Conservation (phyloP, 2,888 invertebrate genomes). For the Rugalucina vietnamica region DNA sequence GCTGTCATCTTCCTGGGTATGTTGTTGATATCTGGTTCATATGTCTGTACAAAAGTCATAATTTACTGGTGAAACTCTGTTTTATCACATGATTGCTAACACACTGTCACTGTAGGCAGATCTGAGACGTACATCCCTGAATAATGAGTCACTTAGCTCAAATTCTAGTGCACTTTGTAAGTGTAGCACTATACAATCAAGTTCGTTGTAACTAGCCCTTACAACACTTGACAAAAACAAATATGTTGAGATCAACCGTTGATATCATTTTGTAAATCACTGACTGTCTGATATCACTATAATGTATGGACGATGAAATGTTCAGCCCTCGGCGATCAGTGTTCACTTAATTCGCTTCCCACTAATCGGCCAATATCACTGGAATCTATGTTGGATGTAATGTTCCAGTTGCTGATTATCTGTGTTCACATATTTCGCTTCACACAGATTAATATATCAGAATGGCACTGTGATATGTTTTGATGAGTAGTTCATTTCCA, state of each 20-base stretch:
- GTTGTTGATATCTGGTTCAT: slow-evolving; percentile 26
- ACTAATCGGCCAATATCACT: not conserved
- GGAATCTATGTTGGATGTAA: no score
- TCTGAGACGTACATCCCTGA: slow-evolving; percentile 27
- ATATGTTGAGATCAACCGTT: not conserved
- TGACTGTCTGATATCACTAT: no score
- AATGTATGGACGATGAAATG: not conserved
- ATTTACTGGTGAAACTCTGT: slow-evolving; percentile 61
- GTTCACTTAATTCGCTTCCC: not conserved
- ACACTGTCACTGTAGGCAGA: slow-evolving; percentile 22
- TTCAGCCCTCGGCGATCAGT: not conserved
- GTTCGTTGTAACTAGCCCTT: not conserved
- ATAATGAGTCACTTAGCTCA: slow-evolving; percentile 22
- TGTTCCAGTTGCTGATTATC: no score
- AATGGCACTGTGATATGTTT: no score
- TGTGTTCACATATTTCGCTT: no score
- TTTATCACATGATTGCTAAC: slow-evolving; percentile 60
- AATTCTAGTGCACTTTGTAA: slow-evolving; percentile 15
- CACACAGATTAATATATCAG: no score
- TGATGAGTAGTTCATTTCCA: not conserved
- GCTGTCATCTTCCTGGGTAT: slow-evolving; percentile 15
- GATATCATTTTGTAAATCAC: slow-evolving; percentile 8
- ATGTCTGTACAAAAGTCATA: slow-evolving; percentile 56
- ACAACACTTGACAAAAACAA: slow-evolving; percentile 5
- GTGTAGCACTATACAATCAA: slow-evolving; percentile 9